A percentile compares a stretch with the other conserved stretches of the same genome.
phyloP scores from a whole-genome alignment of 1,140 invertebrate species.

The Chymomyza costata region DNA sequence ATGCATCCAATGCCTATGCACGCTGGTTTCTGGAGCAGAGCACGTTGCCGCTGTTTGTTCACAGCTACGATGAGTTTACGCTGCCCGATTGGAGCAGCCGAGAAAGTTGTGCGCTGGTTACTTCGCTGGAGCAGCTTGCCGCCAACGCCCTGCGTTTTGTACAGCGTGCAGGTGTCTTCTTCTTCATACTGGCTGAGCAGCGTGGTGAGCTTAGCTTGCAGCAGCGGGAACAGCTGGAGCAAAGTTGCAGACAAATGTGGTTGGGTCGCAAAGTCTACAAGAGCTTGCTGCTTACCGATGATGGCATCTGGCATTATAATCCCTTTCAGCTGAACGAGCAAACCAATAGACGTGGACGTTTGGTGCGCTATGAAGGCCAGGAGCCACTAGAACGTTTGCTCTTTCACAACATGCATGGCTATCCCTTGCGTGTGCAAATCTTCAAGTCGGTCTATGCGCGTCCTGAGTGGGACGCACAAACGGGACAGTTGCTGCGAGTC shows the following conservation, averaged over 20 bases:
- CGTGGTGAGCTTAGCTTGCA: constrained; percentile 2
- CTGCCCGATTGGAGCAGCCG: constrained; percentile 16
- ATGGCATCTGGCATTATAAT: constrained; percentile 47
- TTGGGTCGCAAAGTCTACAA: constrained; percentile 37
- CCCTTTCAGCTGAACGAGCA: constrained; percentile 17
- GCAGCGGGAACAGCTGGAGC: constrained; percentile 29
- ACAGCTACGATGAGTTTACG: constrained; percentile 22
- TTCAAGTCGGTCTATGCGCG: constrained; percentile 59
- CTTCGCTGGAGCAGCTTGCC: constrained; percentile 21
- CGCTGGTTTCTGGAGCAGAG: constrained; percentile 35
- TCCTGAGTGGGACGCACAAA: constrained; percentile 24
- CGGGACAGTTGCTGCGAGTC: constrained; percentile 28
- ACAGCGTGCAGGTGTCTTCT: constrained; percentile 25
- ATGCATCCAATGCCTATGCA: constrained; percentile 36
- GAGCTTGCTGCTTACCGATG: constrained; percentile 32
- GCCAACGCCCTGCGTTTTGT: constrained; percentile 8
- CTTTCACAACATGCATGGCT: constrained; percentile 53
- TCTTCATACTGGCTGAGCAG: constrained; percentile 41
- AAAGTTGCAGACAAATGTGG: constrained; percentile 36
- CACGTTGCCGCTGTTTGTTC: constrained; percentile 18
- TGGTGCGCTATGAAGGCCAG: constrained; percentile 30
- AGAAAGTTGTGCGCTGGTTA: constrained; percentile 27
- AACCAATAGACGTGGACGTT: constrained; percentile 35
- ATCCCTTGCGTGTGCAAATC: constrained; percentile 61
- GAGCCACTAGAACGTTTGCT: constrained; percentile 25